A percentile compares a stretch with the other conserved stretches of the same genome.
phyloP scores from a whole-genome alignment of 2,888 invertebrate genomes.

The Hecatera dysodea region DNA sequence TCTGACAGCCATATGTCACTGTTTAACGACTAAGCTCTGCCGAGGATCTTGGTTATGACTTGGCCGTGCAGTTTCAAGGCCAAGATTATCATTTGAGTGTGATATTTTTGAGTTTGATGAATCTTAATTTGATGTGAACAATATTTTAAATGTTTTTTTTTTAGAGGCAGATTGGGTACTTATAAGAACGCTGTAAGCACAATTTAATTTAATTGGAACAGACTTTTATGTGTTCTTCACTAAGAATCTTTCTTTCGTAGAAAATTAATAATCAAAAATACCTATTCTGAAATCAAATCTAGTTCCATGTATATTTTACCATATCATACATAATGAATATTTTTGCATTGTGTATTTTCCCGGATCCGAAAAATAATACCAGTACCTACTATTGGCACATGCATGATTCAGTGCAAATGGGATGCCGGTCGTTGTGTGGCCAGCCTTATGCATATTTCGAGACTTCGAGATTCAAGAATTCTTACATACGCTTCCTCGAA shows the following conservation, averaged over 20 bases:
- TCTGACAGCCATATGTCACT: slow-evolving; percentile 90
- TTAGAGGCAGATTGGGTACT: neutral
- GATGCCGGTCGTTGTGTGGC: slow-evolving; percentile 28
- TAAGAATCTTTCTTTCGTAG: neutral
- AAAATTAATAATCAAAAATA: neutral
- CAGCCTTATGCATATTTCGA: slow-evolving; percentile 59
- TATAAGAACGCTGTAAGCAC: neutral
- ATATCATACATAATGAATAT: neutral
- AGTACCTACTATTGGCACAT: slow-evolving; percentile 19
- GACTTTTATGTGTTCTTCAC: too few relatives aligned
- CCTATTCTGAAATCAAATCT: slow-evolving; percentile 14
- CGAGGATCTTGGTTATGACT: slow-evolving; percentile 67
- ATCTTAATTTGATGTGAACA: neutral
- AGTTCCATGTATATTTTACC: slow-evolving; percentile 14
- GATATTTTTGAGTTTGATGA: slow-evolving; percentile 4
- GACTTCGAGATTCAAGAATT: slow-evolving; percentile 46
- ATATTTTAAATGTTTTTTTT: neutral
- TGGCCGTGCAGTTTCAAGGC: slow-evolving; percentile 29
- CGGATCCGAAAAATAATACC: slow-evolving; percentile 23
- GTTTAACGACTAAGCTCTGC: slow-evolving; percentile 82
- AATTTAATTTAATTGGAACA: too few relatives aligned
- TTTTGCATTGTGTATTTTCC: slow-evolving; percentile 14
- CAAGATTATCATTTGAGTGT: slow-evolving; percentile 8
- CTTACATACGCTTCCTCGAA: slow-evolving; percentile 50
- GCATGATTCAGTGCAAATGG: slow-evolving; percentile 55